A percentile compares a stretch with the other conserved stretches of the same genome.
These are phyloP conservation scores for Hydriomena furcata DNA, from an alignment of 2,888 invertebrate genomes.

Conservation along the genomic window DNA sequence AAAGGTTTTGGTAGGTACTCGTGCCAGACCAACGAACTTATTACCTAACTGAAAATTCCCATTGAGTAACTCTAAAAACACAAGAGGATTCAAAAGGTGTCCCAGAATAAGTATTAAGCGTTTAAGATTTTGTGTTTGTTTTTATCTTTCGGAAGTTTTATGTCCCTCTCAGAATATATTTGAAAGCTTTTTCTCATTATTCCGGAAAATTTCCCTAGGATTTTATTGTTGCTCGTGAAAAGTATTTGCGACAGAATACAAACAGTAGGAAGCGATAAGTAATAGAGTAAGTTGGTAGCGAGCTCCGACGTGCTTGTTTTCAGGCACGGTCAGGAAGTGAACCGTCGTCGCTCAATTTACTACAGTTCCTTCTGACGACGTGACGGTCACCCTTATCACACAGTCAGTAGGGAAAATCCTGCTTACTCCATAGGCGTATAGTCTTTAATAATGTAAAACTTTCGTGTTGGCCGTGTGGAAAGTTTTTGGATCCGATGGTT, in stretches of 20 bases:
- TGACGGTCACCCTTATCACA: constrained; percentile 29
- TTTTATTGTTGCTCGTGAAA: constrained; percentile 1
- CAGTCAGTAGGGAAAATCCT: constrained; percentile 2
- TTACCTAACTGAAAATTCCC: too few species aligned
- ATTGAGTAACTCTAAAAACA: not conserved
- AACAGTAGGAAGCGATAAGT: constrained; percentile 30
- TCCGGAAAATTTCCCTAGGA: not conserved
- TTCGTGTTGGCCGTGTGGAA: too few species aligned
- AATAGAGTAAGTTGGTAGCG: too few species aligned
- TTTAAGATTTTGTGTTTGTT: constrained; percentile 7
- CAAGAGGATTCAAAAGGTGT: too few species aligned
- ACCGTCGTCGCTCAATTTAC: constrained; percentile 44
- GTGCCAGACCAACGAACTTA: too few species aligned
- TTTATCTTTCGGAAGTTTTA: not conserved
- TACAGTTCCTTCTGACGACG: constrained; percentile 24
- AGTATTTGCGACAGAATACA: constrained; percentile 1
- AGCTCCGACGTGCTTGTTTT: constrained; percentile 24
- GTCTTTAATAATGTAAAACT: too few species aligned
- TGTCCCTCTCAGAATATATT: not conserved
- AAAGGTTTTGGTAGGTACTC: too few species aligned
- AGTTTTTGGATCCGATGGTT: too few species aligned
- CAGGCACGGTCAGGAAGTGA: constrained; percentile 36
- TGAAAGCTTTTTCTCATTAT: not conserved
- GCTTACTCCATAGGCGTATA: not conserved
- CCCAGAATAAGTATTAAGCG: constrained; percentile 20